Evolutionary conservation across 2,797 vertebrate species (phyloP).

Genomic region (Oreortyx pictus): DNA sequence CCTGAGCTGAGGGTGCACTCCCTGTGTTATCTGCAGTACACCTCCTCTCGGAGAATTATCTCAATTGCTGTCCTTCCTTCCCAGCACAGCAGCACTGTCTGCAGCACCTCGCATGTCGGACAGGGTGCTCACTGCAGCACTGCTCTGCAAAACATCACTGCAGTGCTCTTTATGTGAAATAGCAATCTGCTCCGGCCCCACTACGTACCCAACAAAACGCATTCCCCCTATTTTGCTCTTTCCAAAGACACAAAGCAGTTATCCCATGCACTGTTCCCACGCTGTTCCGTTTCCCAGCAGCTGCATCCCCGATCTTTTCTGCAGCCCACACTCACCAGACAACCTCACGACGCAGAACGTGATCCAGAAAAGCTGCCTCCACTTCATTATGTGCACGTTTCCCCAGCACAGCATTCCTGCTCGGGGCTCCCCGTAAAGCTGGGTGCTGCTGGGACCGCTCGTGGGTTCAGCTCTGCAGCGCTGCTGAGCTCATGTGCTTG

Average conservation of each 20-base stretch:
- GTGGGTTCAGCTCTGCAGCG: slow-evolving; percentile 25
- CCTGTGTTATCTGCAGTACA: rapidly evolving
- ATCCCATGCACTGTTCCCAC: rapidly evolving
- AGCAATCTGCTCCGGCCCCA: neutral
- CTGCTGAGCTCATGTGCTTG: slow-evolving; percentile 62
- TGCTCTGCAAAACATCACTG: neutral
- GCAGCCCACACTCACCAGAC: slow-evolving; percentile 72
- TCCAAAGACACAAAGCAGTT: neutral
- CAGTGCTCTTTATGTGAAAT: rapidly evolving
- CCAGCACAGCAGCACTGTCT: rapidly evolving
- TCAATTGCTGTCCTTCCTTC: rapidly evolving
- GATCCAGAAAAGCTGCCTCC: slow-evolving; percentile 68
- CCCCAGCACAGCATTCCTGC: slow-evolving; percentile 59
- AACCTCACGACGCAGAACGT: slow-evolving; percentile 62
- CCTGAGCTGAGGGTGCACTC: neutral
- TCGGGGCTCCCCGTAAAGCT: neutral
- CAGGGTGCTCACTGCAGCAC: rapidly evolving
- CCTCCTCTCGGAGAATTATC: rapidly evolving
- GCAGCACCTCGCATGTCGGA: neutral
- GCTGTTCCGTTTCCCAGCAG: neutral
- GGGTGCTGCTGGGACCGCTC: neutral
- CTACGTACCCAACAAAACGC: rapidly evolving
- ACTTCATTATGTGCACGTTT: slow-evolving; percentile 28
- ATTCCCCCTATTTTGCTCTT: neutral
- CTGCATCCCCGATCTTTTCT: rapidly evolving